Conservation (phyloP, 1,140 invertebrate genomes). For the Drosophila grimshawi region DNA sequence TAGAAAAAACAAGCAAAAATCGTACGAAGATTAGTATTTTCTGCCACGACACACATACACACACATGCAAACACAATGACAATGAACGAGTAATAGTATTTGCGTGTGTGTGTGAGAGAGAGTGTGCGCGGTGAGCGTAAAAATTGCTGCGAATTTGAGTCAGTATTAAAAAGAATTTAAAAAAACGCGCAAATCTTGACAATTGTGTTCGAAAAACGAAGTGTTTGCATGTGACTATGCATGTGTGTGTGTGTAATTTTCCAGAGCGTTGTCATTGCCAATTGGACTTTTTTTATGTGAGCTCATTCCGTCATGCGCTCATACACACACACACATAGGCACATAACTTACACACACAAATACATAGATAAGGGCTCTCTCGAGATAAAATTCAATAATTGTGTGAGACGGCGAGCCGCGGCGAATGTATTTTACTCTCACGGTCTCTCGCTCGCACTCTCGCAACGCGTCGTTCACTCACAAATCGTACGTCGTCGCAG, state of each 20-base stretch:
- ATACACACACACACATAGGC: slow-evolving; percentile 45
- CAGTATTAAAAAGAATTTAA: slow-evolving; percentile 1
- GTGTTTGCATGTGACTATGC: slow-evolving; percentile 54
- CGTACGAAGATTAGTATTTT: slow-evolving; percentile 52
- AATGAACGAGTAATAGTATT: slow-evolving; percentile 38
- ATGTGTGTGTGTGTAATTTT: slow-evolving; percentile 65
- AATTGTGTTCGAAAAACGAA: slow-evolving; percentile 41
- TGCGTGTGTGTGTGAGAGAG: slow-evolving; percentile 25
- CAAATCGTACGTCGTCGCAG: slow-evolving; percentile 72
- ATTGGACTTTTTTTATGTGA: slow-evolving; percentile 61
- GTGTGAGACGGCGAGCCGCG: slow-evolving; percentile 19
- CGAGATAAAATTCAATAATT: slow-evolving; percentile 58
- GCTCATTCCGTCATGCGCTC: slow-evolving; percentile 70
- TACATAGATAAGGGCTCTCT: slow-evolving; percentile 33
- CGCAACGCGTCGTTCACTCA: slow-evolving; percentile 58
- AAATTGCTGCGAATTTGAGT: slow-evolving; percentile 26
- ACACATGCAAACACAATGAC: slow-evolving; percentile 37
- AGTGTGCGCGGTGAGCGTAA: slow-evolving; percentile 34
- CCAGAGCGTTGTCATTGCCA: slow-evolving; percentile 66
- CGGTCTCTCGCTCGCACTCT: slow-evolving; percentile 8
- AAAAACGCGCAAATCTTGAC: slow-evolving; percentile 30
- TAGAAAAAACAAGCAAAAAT: slow-evolving; percentile 25
- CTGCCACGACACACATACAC: slow-evolving; percentile 71
- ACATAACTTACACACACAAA: slow-evolving; percentile 55
- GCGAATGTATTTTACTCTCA: slow-evolving; percentile 40